Base-by-base conservation (phyloP, 2,113 vertebrate genomes). In the Aepyceros melampus region DNA sequence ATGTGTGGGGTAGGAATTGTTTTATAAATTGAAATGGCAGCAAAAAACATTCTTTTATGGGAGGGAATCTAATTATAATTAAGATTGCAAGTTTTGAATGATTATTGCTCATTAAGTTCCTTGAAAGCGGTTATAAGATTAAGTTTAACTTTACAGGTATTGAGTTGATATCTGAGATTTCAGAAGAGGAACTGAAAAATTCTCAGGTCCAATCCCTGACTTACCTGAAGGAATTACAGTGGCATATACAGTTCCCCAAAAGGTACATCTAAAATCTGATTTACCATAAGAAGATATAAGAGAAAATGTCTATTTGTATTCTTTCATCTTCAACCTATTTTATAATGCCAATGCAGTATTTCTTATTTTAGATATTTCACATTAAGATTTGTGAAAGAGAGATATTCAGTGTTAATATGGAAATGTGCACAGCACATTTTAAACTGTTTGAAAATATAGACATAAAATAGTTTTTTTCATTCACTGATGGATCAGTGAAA, bases 191-290 rank as follows among this genome's bases (percentile, higher is more conserved):
- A 97, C 96, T 99, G 95, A 98, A 99, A 96, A 99, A 99, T 64
- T 99, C 99, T 99, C 99, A 55, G 99, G 99, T 78, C 98, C 99
- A 0, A 95, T 99, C 85, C 99, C 99, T 7, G 99, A 99, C 82
- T 99, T 99, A 97, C 99, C 99, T 7, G 99, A 99, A 89, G 99
- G 99, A 98, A 99, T 99, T 98, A 99, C 98, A 56, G 99, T 99
- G 97, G 99, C 99, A 23, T 99, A 99, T 97, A 99, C 99, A 94
- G 98, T 99, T 97, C 99, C 99, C 84, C 98, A 99, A 87, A 99
- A 99, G 99, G 99, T 99, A 98, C 87, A 92, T 33, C 6, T 90
- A 49, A 95, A 91, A 55, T 85, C 23, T 27, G 36, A 64, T 40
- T 95, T 86, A 78, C 19, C 33, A 25, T 89, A 83, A 94, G 43